Evolutionary conservation across 1,140 invertebrate species (phyloP).

Genomic region (Ladona fulva): DNA sequence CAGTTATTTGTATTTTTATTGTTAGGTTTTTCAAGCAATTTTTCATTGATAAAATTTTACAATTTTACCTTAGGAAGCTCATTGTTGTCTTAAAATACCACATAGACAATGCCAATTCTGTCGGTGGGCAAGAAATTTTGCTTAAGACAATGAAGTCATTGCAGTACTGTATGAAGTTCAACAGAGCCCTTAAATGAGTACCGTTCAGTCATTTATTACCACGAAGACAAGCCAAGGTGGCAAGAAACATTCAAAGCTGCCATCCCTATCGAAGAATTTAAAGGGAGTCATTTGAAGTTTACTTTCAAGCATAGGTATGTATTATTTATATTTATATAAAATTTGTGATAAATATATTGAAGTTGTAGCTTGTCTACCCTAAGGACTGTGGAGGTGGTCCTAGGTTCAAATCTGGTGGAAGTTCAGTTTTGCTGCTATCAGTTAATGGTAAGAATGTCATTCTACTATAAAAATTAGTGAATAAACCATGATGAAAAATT

Average conservation of each 20-base stretch:
- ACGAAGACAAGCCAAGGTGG: conserved; percentile 89
- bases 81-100: conserved; percentile 49
- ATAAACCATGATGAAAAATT: too few species aligned
- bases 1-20: conserved; percentile 33
- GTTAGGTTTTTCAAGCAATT: conserved; percentile 28
- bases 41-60: conserved; percentile 22
- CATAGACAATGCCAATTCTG: conserved; percentile 39
- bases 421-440: too few species aligned
- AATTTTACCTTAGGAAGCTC: conserved; percentile 47
- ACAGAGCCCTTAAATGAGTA: conserved; percentile 65
- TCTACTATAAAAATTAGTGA: too few species aligned
- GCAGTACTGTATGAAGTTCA: conserved; percentile 77
- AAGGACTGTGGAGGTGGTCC: too few species aligned
- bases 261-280: conserved; percentile 86
- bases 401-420: too few species aligned
- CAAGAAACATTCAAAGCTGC: conserved; percentile 85
- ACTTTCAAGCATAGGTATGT: conserved; percentile 81
- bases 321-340: too few species aligned
- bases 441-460: too few species aligned
- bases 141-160: conserved; percentile 77
- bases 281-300: conserved; percentile 82
- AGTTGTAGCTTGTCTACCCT: too few species aligned
- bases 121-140: conserved; percentile 43
- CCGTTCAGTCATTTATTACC: conserved; percentile 84
- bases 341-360: too few species aligned